Evolutionary conservation across 2,797 vertebrate genomes (phyloP).

Genomic region (Cetoscarus ocellatus): DNA sequence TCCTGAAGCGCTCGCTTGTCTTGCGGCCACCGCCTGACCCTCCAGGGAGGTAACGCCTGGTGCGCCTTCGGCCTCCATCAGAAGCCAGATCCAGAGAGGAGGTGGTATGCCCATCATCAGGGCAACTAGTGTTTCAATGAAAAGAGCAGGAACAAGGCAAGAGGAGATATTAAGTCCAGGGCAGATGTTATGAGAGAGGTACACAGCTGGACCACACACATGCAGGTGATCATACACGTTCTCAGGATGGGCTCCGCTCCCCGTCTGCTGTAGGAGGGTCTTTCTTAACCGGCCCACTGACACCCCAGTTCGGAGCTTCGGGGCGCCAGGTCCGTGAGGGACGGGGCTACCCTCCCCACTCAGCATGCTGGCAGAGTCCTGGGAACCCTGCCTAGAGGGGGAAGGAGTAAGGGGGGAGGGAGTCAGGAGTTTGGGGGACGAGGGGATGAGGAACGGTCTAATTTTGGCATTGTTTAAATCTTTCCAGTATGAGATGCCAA

Average conservation of each 20-base stretch:
- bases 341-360: constrained; percentile 59
- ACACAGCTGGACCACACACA: constrained; percentile 51
- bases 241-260: constrained; percentile 64
- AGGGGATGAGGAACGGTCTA: not conserved
- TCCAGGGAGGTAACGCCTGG: constrained; percentile 76
- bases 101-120: constrained; percentile 55
- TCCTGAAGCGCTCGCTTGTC: constrained; percentile 84
- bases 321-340: constrained; percentile 46
- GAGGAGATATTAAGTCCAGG: constrained; percentile 21
- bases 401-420: constrained; percentile 49
- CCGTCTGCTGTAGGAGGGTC: constrained; percentile 79
- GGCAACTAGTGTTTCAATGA: constrained; percentile 48
- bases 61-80: constrained; percentile 73
- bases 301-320: constrained; percentile 83
- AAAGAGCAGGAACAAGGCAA: constrained; percentile 11
- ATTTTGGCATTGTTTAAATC: no score
- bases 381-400: constrained; percentile 77
- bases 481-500: no score
- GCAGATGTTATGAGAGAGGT: not conserved
- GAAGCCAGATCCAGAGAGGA: constrained; percentile 74
- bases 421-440: not conserved
- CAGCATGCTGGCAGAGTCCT: constrained; percentile 63
- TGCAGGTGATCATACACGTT: constrained; percentile 80
- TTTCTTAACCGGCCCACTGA: constrained; percentile 85
- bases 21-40: constrained; percentile 72